Conservation (phyloP, 2,113 vertebrate genomes). For the Aythya baeri region DNA sequence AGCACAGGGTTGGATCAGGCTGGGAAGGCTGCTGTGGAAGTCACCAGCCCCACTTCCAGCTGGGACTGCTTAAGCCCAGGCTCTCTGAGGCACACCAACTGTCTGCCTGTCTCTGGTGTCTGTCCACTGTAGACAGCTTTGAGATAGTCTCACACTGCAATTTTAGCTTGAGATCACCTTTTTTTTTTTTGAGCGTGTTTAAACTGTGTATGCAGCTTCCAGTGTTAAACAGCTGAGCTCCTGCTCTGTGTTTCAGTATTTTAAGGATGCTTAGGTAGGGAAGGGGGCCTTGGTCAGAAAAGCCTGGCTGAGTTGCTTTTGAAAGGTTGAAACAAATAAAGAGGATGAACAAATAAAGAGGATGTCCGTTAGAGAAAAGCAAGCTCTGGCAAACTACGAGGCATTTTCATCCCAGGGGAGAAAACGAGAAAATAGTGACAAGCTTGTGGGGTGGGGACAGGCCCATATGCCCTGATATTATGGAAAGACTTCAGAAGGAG, state of each 20-base stretch:
- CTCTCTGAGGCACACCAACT: neutral
- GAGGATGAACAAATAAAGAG: neutral
- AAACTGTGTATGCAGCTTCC: neutral
- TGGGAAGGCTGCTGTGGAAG: neutral
- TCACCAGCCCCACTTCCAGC: neutral
- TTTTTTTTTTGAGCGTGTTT: neutral
- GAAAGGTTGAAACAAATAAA: neutral
- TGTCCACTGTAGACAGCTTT: neutral
- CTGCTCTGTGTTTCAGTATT: neutral
- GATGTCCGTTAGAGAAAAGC: neutral
- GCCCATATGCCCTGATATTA: neutral
- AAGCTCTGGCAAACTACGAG: neutral
- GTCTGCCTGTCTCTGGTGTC: neutral
- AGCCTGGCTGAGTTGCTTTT: neutral
- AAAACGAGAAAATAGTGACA: neutral
- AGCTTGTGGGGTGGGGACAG: neutral
- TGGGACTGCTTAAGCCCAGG: neutral
- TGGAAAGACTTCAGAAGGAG: neutral
- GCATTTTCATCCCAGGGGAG: neutral
- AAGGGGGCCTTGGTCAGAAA: neutral
- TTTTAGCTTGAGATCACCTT: neutral
- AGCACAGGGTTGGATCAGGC: neutral
- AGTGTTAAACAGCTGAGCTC: neutral
- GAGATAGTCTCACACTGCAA: neutral
- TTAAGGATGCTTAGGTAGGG: neutral